phyloP scores from a whole-genome alignment of 2,113 vertebrate species.

The Uropsilus gracilis region DNA sequence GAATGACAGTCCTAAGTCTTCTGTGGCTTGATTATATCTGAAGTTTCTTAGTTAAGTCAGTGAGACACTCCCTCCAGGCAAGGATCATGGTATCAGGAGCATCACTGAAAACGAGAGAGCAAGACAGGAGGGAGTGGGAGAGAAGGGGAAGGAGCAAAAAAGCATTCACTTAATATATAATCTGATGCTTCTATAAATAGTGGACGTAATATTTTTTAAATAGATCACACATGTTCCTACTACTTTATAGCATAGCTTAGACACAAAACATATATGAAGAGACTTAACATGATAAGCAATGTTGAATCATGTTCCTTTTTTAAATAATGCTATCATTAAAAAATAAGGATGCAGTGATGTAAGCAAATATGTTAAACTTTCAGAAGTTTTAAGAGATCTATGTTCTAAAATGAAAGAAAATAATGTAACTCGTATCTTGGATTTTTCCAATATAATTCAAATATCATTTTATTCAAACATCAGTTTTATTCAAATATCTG shows the following conservation, averaged over 20 bases:
- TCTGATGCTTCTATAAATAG: neutral
- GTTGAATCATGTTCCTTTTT: neutral
- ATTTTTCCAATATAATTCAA: neutral
- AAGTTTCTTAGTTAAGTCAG: conserved; percentile 63
- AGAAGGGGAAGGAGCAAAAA: neutral
- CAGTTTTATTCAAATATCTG: neutral
- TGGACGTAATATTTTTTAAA: neutral
- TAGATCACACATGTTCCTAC: neutral
- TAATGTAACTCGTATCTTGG: neutral
- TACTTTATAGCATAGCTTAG: neutral
- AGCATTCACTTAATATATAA: neutral
- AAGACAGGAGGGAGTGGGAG: neutral
- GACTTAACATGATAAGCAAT: neutral
- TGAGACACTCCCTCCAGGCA: conserved; percentile 64
- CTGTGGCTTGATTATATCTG: conserved; percentile 58
- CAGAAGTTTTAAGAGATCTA: neutral
- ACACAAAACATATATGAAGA: neutral
- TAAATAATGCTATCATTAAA: neutral
- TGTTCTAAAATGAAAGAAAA: neutral
- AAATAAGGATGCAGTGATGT: neutral
- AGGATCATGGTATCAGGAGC: conserved; percentile 26
- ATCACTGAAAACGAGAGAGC: neutral
- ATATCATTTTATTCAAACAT: fast-evolving
- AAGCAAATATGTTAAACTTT: neutral
- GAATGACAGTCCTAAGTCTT: conserved; percentile 11